Evolutionary conservation across 2,113 vertebrate genomes (phyloP).

Genomic region (Caracal caracal): DNA sequence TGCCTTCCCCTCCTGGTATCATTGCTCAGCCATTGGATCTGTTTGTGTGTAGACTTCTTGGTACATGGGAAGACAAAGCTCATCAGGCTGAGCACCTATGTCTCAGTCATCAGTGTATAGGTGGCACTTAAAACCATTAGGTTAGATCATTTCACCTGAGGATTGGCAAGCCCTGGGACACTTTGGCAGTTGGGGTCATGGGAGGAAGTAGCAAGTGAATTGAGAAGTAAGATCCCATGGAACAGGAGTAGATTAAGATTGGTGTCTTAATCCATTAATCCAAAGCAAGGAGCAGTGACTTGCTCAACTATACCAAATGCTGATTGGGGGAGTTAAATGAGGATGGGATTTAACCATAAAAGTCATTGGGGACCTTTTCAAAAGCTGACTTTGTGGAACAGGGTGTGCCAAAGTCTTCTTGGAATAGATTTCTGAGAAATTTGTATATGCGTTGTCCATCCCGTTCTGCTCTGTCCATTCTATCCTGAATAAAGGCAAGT

Average conservation of each 20-base stretch:
- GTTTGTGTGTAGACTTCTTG: neutral
- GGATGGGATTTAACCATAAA: neutral
- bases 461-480: neutral
- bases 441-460: neutral
- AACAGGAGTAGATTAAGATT: neutral
- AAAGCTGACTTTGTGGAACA: neutral
- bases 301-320: neutral
- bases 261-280: neutral
- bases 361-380: neutral
- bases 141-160: neutral
- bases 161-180: neutral
- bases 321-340: neutral
- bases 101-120: neutral
- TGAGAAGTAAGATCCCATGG: neutral
- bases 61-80: neutral
- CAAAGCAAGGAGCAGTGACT: neutral
- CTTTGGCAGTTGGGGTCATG: neutral
- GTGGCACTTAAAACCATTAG: neutral
- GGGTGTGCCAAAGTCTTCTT: neutral
- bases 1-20: neutral
- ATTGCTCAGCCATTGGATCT: neutral
- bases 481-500: neutral
- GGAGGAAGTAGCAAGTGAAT: neutral
- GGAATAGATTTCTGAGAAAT: neutral
- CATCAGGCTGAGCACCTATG: neutral